phyloP scores from a whole-genome alignment of 2,113 vertebrate genomes.

The Rhinolophus sinicus region DNA sequence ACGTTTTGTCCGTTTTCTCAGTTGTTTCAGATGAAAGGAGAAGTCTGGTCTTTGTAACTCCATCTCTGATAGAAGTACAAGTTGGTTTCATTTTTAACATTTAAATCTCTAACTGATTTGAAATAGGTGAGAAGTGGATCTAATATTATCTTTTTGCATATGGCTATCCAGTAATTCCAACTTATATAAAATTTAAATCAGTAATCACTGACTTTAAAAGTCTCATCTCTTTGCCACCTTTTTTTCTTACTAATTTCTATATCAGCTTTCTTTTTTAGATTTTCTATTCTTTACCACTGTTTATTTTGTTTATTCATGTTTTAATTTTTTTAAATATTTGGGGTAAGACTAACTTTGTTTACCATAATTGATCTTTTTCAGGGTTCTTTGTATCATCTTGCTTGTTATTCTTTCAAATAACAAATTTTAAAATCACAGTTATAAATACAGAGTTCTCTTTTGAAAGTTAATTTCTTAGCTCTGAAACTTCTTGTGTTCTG shows the following conservation, averaged over 20 bases:
- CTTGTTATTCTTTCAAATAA: constrained; percentile 28
- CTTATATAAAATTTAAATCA: constrained; percentile 30
- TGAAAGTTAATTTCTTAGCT: constrained; percentile 30
- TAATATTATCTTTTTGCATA: not conserved
- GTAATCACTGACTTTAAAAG: not conserved
- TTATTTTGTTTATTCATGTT: not conserved
- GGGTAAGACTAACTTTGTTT: not conserved
- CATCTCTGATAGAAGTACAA: not conserved
- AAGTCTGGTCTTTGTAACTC: not conserved
- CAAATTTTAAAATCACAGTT: not conserved
- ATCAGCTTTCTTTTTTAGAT: not conserved
- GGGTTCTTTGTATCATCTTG: not conserved
- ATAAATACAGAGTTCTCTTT: not conserved
- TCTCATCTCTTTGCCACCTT: not conserved
- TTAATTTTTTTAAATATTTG: not conserved
- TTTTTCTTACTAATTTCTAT: not conserved
- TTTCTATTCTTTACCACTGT: not conserved
- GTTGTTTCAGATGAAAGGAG: not conserved
- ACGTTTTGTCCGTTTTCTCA: not conserved
- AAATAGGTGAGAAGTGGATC: not conserved
- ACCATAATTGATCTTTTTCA: not conserved
- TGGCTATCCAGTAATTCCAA: not conserved
- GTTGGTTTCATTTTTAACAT: constrained; percentile 39
- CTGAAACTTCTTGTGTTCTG: not conserved
- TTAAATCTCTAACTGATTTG: not conserved